phyloP scores from a whole-genome alignment of 2,888 invertebrate genomes.

The Biston betularia region DNA sequence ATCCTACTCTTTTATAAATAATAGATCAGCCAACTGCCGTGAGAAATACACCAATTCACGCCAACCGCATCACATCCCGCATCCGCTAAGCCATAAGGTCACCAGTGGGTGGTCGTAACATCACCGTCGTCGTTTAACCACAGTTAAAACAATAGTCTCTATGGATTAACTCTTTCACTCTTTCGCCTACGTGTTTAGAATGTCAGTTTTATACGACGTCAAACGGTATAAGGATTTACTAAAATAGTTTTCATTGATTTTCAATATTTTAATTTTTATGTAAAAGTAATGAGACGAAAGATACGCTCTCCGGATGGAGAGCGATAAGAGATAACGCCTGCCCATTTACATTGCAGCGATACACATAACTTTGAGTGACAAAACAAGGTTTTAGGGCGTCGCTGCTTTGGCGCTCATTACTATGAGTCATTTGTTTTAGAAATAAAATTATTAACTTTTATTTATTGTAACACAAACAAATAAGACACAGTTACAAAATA shows the following conservation, averaged over 20 bases:
- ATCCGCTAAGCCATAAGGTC: constrained; percentile 44
- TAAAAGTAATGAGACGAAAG: too few relatives aligned
- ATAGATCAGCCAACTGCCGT: constrained; percentile 1
- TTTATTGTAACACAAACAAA: too few relatives aligned
- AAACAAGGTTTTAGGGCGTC: too few relatives aligned
- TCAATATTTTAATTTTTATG: too few relatives aligned
- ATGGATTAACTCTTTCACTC: constrained; percentile 30
- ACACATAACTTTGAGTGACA: too few relatives aligned
- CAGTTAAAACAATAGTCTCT: background rate
- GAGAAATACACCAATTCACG: constrained; percentile 47
- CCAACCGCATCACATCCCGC: constrained; percentile 41
- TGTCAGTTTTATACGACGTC: constrained; percentile 5
- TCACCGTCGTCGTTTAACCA: constrained; percentile 41
- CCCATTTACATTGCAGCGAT: too few relatives aligned
- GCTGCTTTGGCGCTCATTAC: too few relatives aligned
- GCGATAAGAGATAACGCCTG: too few relatives aligned
- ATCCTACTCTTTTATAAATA: background rate
- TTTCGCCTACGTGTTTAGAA: constrained; percentile 34
- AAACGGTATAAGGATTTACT: background rate
- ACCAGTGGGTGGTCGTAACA: constrained; percentile 60
- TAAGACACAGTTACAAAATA: too few relatives aligned
- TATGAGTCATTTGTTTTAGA: too few relatives aligned
- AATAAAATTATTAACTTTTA: too few relatives aligned
- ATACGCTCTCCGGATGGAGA: too few relatives aligned
- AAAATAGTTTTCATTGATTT: background rate